phyloP scores from a whole-genome alignment of 1,140 invertebrate genomes.

The Microvelia longipes region DNA sequence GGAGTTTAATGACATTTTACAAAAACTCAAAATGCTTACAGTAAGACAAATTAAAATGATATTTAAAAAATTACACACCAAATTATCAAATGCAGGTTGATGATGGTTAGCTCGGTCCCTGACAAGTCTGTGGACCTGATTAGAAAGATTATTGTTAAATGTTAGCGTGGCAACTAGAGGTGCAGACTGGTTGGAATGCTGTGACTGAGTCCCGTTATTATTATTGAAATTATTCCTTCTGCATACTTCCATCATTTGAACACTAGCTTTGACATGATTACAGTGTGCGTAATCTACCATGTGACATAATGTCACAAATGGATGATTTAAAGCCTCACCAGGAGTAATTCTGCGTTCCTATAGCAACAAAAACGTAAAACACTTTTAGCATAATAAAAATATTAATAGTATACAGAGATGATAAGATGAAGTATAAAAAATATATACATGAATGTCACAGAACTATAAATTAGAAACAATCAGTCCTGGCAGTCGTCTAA shows the following conservation, averaged over 20 bases:
- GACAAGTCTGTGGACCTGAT: conserved; percentile 38
- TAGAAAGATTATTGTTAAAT: conserved; percentile 59
- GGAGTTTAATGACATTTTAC: too few relatives aligned
- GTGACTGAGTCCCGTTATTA: conserved; percentile 35
- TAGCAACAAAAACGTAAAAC: conserved; percentile 11
- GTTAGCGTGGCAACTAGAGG: conserved; percentile 68
- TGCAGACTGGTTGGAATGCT: conserved; percentile 38
- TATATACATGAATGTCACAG: too few relatives aligned
- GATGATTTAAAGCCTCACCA: conserved; percentile 85
- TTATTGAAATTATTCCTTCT: conserved; percentile 43
- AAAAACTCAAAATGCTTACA: too few relatives aligned
- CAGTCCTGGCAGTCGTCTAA: too few relatives aligned
- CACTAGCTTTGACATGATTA: conserved; percentile 86
- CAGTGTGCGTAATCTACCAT: conserved; percentile 92
- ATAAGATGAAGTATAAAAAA: neutral
- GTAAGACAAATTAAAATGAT: too few relatives aligned
- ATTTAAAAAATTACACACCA: conserved; percentile 30
- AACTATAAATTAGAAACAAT: too few relatives aligned
- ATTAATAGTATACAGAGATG: neutral
- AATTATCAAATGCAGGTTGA: conserved; percentile 39
- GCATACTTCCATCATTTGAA: conserved; percentile 91
- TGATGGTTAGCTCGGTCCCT: conserved; percentile 17
- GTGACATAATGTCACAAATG: conserved; percentile 84
- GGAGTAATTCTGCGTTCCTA: conserved; percentile 86
- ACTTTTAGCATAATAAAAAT: neutral